Percentiles rank a stretch among this genome's conserved stretches.
Evolutionary conservation across 1,140 invertebrate genomes (phyloP).

Genomic region (Drosophila kurseongensis): DNA sequence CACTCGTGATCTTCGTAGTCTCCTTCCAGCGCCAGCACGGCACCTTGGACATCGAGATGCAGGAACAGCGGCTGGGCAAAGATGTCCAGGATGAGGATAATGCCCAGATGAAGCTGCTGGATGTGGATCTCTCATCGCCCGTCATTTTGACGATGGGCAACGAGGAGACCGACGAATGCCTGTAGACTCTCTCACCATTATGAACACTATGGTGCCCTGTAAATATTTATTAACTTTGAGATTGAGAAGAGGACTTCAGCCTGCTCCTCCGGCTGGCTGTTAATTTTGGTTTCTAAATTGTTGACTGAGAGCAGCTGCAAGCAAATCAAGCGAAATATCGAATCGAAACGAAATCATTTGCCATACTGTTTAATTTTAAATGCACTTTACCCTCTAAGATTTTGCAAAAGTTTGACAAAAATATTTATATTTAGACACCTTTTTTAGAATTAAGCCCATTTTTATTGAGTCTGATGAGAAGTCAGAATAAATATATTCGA

Average conservation of each 20-base stretch:
- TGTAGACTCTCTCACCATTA: conserved; percentile 39
- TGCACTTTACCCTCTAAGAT: conserved; percentile 39
- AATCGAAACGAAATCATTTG: conserved; percentile 61
- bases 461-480: conserved; percentile 62
- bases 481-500: conserved; percentile 74
- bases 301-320: conserved; percentile 33
- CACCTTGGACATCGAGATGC: conserved; percentile 80
- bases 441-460: conserved; percentile 53
- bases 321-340: conserved; percentile 29
- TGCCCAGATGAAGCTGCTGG: conserved; percentile 72
- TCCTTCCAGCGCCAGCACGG: conserved; percentile 78
- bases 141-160: conserved; percentile 58
- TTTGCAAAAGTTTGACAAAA: conserved; percentile 36
- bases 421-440: conserved; percentile 65
- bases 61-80: conserved; percentile 76
- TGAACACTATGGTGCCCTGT: conserved; percentile 44
- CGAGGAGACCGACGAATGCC: conserved; percentile 73
- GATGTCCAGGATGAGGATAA: conserved; percentile 76
- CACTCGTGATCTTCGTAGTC: conserved; percentile 70
- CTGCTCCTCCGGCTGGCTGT: conserved; percentile 51
- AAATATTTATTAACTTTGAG: conserved; percentile 59
- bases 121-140: conserved; percentile 66
- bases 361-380: conserved; percentile 71
- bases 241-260: conserved; percentile 36
- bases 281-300: conserved; percentile 46